Percentiles rank a stretch among this genome's conserved stretches.
These are phyloP conservation scores for Pilophorus perplexus DNA, from an alignment of 2,888 invertebrate genomes.

Conservation along the genomic window DNA sequence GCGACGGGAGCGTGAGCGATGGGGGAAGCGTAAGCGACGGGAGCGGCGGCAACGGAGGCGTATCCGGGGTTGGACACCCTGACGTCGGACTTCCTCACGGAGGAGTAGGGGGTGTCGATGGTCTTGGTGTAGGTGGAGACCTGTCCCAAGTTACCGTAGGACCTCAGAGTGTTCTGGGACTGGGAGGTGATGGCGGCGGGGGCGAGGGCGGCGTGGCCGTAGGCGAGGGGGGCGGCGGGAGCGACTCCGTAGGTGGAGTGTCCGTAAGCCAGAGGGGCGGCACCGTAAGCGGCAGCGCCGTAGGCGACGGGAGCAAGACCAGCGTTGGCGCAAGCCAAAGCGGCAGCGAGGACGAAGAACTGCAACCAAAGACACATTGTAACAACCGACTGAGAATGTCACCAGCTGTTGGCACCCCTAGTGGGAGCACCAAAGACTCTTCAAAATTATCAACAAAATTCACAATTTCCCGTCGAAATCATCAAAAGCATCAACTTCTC, in stretches of 20 bases:
- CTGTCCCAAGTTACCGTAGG: slow-evolving; percentile 64
- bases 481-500: background rate
- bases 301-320: slow-evolving; percentile 45
- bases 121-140: slow-evolving; percentile 68
- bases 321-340: slow-evolving; percentile 49
- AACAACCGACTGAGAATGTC: too few relatives aligned
- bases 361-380: too few relatives aligned
- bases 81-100: slow-evolving; percentile 67
- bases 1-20: slow-evolving; percentile 46
- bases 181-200: slow-evolving; percentile 57
- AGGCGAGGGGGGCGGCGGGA: slow-evolving; percentile 41
- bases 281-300: slow-evolving; percentile 28
- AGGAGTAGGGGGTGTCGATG: slow-evolving; percentile 69
- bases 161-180: slow-evolving; percentile 61
- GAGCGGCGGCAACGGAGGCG: slow-evolving; percentile 52
- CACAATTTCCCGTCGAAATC: too few relatives aligned
- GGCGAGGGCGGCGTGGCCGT: slow-evolving; percentile 45
- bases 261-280: slow-evolving; percentile 15
- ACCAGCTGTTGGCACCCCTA: too few relatives aligned
- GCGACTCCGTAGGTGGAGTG: slow-evolving; percentile 46
- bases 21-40: slow-evolving; percentile 53
- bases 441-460: background rate
- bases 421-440: too few relatives aligned
- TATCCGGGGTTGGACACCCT: slow-evolving; percentile 63
- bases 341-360: slow-evolving; percentile 45